Conservation (phyloP, 2,888 invertebrate species). For the Sepiola atlantica region DNA sequence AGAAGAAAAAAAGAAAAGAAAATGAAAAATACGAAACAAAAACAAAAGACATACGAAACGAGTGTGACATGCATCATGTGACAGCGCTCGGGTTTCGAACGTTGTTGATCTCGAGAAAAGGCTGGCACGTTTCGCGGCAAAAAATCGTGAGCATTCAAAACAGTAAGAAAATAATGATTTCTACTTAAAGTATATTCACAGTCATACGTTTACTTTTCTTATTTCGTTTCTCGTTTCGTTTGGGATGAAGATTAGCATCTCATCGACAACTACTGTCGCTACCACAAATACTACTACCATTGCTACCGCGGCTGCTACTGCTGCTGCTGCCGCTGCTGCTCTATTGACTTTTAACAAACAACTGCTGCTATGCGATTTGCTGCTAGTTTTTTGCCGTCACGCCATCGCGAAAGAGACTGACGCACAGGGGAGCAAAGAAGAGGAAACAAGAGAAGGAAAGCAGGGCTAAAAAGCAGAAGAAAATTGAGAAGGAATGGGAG, state of each 20-base stretch:
- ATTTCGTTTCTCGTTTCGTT: background rate
- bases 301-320: background rate
- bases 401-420: background rate
- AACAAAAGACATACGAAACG: no score
- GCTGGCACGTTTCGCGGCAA: background rate
- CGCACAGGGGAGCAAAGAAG: background rate
- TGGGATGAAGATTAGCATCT: background rate
- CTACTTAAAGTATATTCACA: background rate
- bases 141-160: background rate
- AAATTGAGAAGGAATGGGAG: background rate
- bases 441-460: background rate
- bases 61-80: background rate
- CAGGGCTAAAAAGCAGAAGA: background rate
- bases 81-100: no score
- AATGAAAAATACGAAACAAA: background rate
- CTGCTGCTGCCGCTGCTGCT: background rate
- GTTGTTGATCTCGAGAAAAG: background rate
- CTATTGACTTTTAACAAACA: background rate
- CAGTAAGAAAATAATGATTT: background rate
- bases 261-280: background rate
- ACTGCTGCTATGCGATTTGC: background rate
- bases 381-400: background rate
- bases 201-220: background rate
- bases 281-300: background rate
- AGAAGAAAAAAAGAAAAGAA: background rate